phyloP scores from a whole-genome alignment of 2,888 invertebrate species.

The Apoderus coryli region DNA sequence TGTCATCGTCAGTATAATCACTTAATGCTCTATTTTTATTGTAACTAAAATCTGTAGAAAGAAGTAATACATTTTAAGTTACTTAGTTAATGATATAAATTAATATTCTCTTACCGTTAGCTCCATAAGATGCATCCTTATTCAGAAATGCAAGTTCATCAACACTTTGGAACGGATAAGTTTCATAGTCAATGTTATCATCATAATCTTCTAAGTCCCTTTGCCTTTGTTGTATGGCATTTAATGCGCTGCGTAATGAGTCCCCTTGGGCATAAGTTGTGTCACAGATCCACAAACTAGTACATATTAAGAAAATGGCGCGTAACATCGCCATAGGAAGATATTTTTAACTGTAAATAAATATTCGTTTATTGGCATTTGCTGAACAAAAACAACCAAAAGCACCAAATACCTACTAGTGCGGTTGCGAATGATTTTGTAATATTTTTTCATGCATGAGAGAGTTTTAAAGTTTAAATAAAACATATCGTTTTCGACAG shows the following conservation, averaged over 20 bases:
- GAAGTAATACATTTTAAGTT: constrained; percentile 1
- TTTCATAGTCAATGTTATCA: constrained; percentile 20
- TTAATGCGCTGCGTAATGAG: constrained; percentile 33
- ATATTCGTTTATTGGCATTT: too few relatives aligned
- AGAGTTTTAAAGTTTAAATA: too few relatives aligned
- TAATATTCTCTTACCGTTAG: too few relatives aligned
- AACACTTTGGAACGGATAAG: constrained; percentile 19
- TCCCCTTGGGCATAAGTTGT: constrained; percentile 27
- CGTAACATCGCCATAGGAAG: constrained; percentile 12
- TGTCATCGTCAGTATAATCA: neutral
- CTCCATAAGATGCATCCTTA: constrained; percentile 15
- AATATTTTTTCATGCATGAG: too few relatives aligned
- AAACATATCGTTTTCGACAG: too few relatives aligned
- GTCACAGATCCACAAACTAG: constrained; percentile 7
- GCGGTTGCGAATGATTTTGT: too few relatives aligned
- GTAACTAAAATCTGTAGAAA: constrained; percentile 2
- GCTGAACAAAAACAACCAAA: too few relatives aligned
- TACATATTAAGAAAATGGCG: constrained; percentile 9
- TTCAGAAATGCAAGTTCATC: constrained; percentile 22
- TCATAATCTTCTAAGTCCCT: constrained; percentile 25
- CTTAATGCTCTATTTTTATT: too few relatives aligned
- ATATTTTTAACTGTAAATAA: too few relatives aligned
- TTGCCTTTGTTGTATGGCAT: constrained; percentile 34
- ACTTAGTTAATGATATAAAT: neutral
- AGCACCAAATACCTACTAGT: too few relatives aligned